Percentiles rank a stretch among this genome's conserved stretches.
These are phyloP conservation scores for Diachrysia chrysitis DNA, from an alignment of 2,888 invertebrate species.

Conservation along the genomic window DNA sequence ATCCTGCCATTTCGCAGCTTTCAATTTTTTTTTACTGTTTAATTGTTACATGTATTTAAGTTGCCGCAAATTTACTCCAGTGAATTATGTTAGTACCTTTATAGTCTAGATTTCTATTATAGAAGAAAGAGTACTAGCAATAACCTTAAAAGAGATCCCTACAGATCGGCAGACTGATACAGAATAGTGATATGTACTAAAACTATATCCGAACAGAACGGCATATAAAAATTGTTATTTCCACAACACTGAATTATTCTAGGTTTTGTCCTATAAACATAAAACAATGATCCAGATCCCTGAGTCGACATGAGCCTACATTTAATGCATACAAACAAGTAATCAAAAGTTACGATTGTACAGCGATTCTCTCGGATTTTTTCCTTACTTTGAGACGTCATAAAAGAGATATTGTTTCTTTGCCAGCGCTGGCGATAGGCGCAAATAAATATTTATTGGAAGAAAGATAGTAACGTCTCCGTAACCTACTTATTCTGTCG, in stretches of 20 bases:
- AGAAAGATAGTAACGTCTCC: slow-evolving; percentile 33
- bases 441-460: slow-evolving; percentile 58
- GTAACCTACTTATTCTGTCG: slow-evolving; percentile 46
- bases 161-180: not conserved
- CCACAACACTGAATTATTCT: slow-evolving; percentile 7
- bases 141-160: not conserved
- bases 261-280: slow-evolving; percentile 27
- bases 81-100: too few relatives aligned
- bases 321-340: slow-evolving; percentile 50
- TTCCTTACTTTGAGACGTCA: slow-evolving; percentile 40
- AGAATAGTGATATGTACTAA: not conserved
- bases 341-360: slow-evolving; percentile 53
- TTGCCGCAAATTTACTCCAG: too few relatives aligned
- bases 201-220: not conserved
- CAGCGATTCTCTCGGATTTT: slow-evolving; percentile 40
- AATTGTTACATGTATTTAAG: too few relatives aligned
- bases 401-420: slow-evolving; percentile 57
- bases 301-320: slow-evolving; percentile 22
- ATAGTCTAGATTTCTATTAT: too few relatives aligned
- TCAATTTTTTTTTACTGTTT: too few relatives aligned
- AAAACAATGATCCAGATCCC: slow-evolving; percentile 28
- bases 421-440: slow-evolving; percentile 29
- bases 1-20: too few relatives aligned
- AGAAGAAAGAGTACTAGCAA: not conserved
- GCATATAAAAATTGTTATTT: slow-evolving; percentile 7